Conservation (phyloP, 2,797 vertebrate genomes). For the Amazonetta brasiliensis region DNA sequence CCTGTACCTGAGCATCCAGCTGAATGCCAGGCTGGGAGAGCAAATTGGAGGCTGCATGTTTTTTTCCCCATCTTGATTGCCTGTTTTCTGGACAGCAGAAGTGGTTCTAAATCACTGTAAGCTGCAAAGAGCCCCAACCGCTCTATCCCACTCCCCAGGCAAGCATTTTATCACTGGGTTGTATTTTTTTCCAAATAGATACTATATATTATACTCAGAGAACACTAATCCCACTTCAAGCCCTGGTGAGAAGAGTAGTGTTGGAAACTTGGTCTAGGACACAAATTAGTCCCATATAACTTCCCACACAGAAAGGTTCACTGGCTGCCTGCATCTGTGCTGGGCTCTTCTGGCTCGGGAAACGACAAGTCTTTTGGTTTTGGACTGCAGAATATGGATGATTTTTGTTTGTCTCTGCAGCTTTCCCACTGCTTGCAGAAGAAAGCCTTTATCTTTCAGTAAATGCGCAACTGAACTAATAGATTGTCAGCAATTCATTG, state of each 20-base stretch:
- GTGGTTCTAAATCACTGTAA: constrained; percentile 26
- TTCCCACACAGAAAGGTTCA: constrained; percentile 15
- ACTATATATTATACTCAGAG: neutral
- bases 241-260: neutral
- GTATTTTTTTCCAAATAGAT: constrained; percentile 31
- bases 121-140: neutral
- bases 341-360: neutral
- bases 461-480: constrained; percentile 17
- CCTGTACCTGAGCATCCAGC: neutral
- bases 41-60: neutral
- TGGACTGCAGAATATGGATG: constrained; percentile 9
- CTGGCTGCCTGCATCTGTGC: neutral
- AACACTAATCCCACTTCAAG: neutral
- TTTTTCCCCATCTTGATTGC: neutral
- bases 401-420: constrained; percentile 2
- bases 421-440: constrained; percentile 25
- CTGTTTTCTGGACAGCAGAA: neutral
- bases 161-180: neutral
- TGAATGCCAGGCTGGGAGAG: neutral
- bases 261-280: neutral
- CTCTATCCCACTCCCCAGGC: neutral
- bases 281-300: constrained; percentile 28
- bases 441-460: constrained; percentile 38
- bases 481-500: neutral
- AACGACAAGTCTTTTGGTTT: neutral